Base-by-base conservation (phyloP, 2,888 invertebrate species). In the Leptarthrus brevirostris region DNA sequence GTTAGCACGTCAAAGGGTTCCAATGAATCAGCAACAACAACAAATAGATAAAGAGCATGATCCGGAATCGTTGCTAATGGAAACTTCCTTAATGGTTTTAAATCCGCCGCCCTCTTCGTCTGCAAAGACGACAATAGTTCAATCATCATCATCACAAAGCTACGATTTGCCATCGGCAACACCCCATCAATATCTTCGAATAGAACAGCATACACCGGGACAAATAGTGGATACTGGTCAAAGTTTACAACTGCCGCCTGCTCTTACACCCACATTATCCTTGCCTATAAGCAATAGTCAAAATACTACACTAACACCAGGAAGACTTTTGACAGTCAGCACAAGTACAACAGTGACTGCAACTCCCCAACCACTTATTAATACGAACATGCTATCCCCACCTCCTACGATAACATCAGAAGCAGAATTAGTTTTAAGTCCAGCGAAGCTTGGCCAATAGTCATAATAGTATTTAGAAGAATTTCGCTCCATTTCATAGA, bases 401-500 rank as follows among this genome's bases (percentile, higher is more conserved):
- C 44, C 76, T 73, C 76, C 71, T 20, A 61, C 52, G 36, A 52
- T 72, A 64, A 36, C 71, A 58, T 72, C 69, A 34, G 85, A 85
- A 79, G 82, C 84, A 70, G 85, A 85, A 79, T 78, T 85, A 76
- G 82, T 85, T 77, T 81, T 85, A 77, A 85, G 85, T 80, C 85
- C 85, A 64, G 83, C 85, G 34, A 85, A 85, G 78, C 82, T 85
- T 76, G 85, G 85, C 61, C 85, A 85, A 78, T 83, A 81, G 78
- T 74, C 26, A 20, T 56, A 49, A 34, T 36, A 58, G 36, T 72
- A 36, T 16, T 34, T 16, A 14, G 49, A 47, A n/a, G 47, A n/a
- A 47, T 47, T 14, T n/a, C n/a, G 14, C 14, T 47, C 54, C 54
- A 6, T n/a, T 16, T n/a, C 16, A 12, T 47, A 5, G 14, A 2